phyloP scores from a whole-genome alignment of 2,888 invertebrate genomes.

The Selenia dentaria region DNA sequence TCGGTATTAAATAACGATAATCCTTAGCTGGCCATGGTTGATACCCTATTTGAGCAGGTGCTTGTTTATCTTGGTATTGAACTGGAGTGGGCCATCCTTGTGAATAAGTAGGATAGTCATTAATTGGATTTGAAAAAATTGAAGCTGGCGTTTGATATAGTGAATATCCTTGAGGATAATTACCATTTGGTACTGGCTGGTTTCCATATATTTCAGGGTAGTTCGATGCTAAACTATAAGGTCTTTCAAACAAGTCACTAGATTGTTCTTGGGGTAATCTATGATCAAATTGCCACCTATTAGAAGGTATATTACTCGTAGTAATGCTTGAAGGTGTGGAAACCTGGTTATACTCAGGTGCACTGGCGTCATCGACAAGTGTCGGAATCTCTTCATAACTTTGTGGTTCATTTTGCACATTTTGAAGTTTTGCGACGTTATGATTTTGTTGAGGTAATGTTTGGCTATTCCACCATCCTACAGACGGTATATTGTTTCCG shows the following conservation, averaged over 20 bases:
- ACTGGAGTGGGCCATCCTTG: constrained; percentile 1
- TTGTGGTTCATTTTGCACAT: background rate
- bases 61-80: background rate
- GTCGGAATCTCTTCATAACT: background rate
- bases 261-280: background rate
- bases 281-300: background rate
- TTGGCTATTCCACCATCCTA: constrained; percentile 1
- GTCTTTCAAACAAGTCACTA: background rate
- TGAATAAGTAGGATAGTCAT: background rate
- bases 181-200: background rate
- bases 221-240: background rate
- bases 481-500: background rate
- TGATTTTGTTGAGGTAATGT: background rate
- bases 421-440: background rate
- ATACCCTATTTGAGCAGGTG: background rate
- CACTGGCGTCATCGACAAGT: background rate
- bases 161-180: background rate
- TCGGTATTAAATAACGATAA: background rate
- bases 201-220: background rate
- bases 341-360: background rate
- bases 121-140: background rate
- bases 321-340: background rate
- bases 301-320: background rate
- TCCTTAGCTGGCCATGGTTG: constrained; percentile 1
- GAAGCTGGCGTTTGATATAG: constrained; percentile 1